These are phyloP conservation scores for Melikaiella ostensackeni DNA, from an alignment of 2,888 invertebrate genomes.

Conservation along the genomic window DNA sequence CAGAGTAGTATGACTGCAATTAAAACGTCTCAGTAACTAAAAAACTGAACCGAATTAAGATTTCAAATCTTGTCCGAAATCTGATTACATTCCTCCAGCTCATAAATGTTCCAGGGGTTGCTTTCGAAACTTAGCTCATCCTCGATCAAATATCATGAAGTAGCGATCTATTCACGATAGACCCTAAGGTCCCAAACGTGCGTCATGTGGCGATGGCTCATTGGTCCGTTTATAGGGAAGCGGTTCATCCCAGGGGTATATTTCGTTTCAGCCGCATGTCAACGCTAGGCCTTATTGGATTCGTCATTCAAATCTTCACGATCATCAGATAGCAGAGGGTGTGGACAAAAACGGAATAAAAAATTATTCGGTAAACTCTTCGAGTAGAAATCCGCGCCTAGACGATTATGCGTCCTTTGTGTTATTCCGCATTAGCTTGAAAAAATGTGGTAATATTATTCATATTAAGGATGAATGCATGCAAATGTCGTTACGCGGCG, in stretches of 20 bases:
- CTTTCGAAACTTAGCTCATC: not conserved
- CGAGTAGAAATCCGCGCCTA: not conserved
- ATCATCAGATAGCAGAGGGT: not conserved
- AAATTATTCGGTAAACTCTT: not conserved
- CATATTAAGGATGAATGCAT: not conserved
- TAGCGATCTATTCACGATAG: constrained; percentile 47
- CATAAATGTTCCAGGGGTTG: not conserved
- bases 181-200: constrained; percentile 56
- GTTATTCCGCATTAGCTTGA: not conserved
- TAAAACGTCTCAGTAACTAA: not conserved
- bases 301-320: constrained; percentile 62
- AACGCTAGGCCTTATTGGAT: constrained; percentile 60
- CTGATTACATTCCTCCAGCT: not conserved
- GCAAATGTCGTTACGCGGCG: not conserved
- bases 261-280: constrained; percentile 59
- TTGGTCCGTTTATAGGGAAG: constrained; percentile 65
- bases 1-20: not conserved
- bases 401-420: not conserved
- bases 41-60: not conserved
- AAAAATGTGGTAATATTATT: constrained; percentile 7
- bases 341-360: not conserved
- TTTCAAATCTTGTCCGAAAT: not conserved
- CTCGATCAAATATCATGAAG: constrained; percentile 18
- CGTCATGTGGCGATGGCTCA: constrained; percentile 55
- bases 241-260: constrained; percentile 63